These are phyloP conservation scores for Pristionchus arcanus DNA, from an alignment of 2,888 invertebrate genomes.

Conservation along the genomic window DNA sequence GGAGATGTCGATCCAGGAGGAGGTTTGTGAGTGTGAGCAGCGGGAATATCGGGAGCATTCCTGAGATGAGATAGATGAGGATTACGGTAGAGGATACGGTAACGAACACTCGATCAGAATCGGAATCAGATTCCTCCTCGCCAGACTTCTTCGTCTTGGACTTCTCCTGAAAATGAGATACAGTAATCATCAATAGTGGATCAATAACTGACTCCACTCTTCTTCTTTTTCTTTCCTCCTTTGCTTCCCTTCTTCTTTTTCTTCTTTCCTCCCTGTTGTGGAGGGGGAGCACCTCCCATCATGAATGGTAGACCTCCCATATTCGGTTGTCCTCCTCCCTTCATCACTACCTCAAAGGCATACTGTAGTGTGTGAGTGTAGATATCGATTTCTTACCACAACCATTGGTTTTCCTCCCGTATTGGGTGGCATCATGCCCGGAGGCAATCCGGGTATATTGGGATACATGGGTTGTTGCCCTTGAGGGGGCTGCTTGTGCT, in stretches of 20 bases:
- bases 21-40: constrained; percentile 4
- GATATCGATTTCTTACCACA: background rate
- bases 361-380: background rate
- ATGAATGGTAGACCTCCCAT: background rate
- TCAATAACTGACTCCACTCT: constrained; percentile 23
- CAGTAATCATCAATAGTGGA: background rate
- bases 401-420: constrained; percentile 26
- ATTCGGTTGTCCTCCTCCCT: constrained; percentile 14
- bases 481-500: background rate
- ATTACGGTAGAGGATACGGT: background rate
- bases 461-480: constrained; percentile 13
- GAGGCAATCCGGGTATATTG: background rate
- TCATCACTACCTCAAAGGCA: background rate
- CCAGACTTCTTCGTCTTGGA: constrained; percentile 3
- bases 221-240: constrained; percentile 1
- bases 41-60: constrained; percentile 15
- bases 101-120: constrained; percentile 14
- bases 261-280: background rate
- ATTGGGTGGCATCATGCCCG: constrained; percentile 24
- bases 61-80: constrained; percentile 10
- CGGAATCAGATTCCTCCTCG: constrained; percentile 18
- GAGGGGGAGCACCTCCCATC: constrained; percentile 4
- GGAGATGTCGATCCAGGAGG: background rate
- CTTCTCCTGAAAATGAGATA: background rate
- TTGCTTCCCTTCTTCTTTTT: background rate